These are phyloP conservation scores for Polyommatus icarus DNA, from an alignment of 2,888 invertebrate species.

Conservation along the genomic window DNA sequence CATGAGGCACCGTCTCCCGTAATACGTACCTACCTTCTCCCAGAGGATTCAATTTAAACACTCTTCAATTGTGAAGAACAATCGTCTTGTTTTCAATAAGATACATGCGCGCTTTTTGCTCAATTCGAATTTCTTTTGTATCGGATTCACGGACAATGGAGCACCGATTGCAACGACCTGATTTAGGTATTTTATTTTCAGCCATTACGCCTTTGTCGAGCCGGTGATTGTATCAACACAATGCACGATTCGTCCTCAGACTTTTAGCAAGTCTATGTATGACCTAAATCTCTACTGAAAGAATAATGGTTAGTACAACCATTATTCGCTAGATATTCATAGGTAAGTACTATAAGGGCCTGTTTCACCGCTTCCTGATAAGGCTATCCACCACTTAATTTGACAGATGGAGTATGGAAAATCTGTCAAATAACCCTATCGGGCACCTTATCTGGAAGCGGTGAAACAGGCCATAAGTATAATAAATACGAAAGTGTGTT, in stretches of 20 bases:
- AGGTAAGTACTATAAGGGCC: no score
- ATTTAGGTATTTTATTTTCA: slow-evolving; percentile 68
- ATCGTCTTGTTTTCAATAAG: slow-evolving; percentile 31
- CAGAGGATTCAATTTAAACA: slow-evolving; percentile 6
- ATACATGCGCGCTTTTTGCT: slow-evolving; percentile 46
- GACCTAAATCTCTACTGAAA: slow-evolving; percentile 14
- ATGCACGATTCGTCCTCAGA: slow-evolving; percentile 43
- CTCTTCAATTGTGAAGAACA: slow-evolving; percentile 25
- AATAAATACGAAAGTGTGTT: no score
- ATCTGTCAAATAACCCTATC: no score
- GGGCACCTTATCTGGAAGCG: no score
- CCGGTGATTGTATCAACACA: slow-evolving; percentile 65
- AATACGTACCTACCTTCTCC: neutral
- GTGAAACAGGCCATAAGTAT: neutral
- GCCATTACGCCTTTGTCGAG: slow-evolving; percentile 64
- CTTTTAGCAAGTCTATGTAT: slow-evolving; percentile 18
- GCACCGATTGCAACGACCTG: slow-evolving; percentile 64
- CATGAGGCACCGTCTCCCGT: no score
- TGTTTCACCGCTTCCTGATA: no score
- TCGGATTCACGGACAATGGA: slow-evolving; percentile 71
- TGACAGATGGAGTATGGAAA: no score
- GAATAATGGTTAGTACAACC: neutral
- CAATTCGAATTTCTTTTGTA: slow-evolving; percentile 64
- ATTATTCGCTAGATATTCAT: neutral
- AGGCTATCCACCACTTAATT: no score